These are phyloP conservation scores for Eutrigla gurnardus DNA, from an alignment of 2,797 vertebrate genomes.

Conservation along the genomic window DNA sequence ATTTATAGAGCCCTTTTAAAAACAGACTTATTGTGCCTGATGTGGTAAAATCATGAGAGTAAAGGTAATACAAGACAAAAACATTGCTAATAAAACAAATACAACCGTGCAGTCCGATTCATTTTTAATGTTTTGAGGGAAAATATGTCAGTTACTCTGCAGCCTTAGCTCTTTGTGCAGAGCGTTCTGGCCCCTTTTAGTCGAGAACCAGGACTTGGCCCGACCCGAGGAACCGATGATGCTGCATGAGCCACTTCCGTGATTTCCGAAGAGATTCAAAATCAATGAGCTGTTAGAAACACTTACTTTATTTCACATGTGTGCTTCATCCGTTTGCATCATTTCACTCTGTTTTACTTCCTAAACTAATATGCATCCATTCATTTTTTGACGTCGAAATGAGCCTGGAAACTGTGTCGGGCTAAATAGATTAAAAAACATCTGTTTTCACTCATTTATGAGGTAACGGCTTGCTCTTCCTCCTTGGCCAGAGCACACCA, in stretches of 20 bases:
- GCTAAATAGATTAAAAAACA: conserved; percentile 4
- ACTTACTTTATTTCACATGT: not conserved
- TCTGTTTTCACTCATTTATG: conserved; percentile 34
- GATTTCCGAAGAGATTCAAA: not conserved
- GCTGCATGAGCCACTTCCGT: not conserved
- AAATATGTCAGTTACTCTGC: not conserved
- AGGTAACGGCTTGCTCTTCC: not conserved
- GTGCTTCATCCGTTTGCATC: not conserved
- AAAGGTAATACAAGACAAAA: not conserved
- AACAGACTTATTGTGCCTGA: not conserved
- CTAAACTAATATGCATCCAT: not conserved
- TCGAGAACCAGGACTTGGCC: not conserved
- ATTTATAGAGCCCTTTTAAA: not conserved
- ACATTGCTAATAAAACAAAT: not conserved
- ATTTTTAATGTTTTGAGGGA: not conserved
- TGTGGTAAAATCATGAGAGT: no score
- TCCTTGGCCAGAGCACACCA: not conserved
- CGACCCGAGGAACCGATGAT: not conserved
- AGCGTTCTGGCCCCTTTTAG: not conserved
- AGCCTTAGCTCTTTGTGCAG: not conserved
- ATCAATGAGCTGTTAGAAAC: not conserved
- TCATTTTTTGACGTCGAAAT: not conserved
- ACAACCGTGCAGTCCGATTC: not conserved
- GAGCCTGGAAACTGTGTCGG: conserved; percentile 8
- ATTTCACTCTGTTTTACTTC: not conserved